A percentile compares a stretch with the other conserved stretches of the same genome.
Conservation (phyloP, 2,888 invertebrate species). For the Agonum fuliginosum region DNA sequence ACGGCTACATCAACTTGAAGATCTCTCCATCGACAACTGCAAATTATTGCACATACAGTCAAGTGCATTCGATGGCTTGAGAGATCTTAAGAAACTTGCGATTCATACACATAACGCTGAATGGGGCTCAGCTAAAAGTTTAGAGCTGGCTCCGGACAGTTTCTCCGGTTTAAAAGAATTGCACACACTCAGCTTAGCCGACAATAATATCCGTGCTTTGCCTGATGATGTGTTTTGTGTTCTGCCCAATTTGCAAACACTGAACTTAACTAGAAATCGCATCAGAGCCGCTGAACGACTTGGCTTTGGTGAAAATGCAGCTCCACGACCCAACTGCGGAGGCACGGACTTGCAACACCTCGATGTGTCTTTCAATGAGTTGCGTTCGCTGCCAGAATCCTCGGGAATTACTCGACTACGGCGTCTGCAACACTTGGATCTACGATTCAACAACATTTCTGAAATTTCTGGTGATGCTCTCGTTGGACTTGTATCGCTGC, state of each 20-base stretch:
- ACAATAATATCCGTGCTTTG: conserved; percentile 88
- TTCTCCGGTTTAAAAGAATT: conserved; percentile 87
- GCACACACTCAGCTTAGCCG: conserved; percentile 85
- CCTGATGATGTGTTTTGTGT: conserved; percentile 88
- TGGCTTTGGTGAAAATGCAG: conserved; percentile 76
- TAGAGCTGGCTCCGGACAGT: conserved; percentile 83
- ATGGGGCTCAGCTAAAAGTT: conserved; percentile 84
- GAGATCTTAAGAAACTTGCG: conserved; percentile 85
- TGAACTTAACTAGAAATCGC: conserved; percentile 91
- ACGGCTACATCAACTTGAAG: conserved; percentile 83
- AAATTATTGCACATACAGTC: conserved; percentile 86
- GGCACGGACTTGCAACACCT: conserved; percentile 84
- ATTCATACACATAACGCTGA: conserved; percentile 87
- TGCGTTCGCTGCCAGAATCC: conserved; percentile 81
- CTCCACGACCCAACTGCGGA: conserved; percentile 75
- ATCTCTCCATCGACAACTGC: conserved; percentile 85
- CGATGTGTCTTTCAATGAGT: conserved; percentile 88
- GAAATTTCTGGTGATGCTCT: conserved; percentile 87
- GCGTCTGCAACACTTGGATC: conserved; percentile 85
- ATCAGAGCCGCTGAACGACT: conserved; percentile 85
- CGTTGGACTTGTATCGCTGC: conserved; percentile 84
- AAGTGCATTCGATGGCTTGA: conserved; percentile 86
- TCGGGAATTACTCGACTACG: conserved; percentile 85
- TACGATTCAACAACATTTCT: conserved; percentile 89
- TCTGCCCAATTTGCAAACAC: conserved; percentile 84